Evolutionary conservation across 2,113 vertebrate genomes (phyloP).

Genomic region (Raja brachyura): DNA sequence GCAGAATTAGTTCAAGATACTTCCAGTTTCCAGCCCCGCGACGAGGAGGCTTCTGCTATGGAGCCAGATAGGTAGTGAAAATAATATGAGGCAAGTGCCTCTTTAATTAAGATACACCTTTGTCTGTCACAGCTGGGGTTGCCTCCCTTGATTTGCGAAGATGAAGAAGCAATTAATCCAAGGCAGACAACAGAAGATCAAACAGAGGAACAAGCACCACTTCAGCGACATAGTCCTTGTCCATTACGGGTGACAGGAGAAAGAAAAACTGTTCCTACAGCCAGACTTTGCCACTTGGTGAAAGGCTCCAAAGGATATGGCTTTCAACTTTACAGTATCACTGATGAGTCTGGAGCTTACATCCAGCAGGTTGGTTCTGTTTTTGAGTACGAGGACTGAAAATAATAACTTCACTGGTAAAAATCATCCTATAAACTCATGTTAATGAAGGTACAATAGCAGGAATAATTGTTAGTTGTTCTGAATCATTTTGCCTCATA

Average conservation of each 20-base stretch:
- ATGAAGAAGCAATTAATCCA: slow-evolving; percentile 32
- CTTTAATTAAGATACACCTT: neutral
- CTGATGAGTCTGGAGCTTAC: slow-evolving; percentile 49
- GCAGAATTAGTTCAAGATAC: too few relatives aligned
- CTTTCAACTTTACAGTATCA: slow-evolving; percentile 56
- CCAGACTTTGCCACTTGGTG: slow-evolving; percentile 50
- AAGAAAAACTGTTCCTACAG: slow-evolving; percentile 35
- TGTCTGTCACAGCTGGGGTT: slow-evolving; percentile 66
- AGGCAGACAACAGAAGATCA: neutral
- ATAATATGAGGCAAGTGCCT: neutral
- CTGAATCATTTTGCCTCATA: neutral
- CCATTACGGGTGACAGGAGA: neutral
- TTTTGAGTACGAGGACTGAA: neutral
- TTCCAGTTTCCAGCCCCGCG: too few relatives aligned
- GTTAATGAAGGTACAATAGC: neutral
- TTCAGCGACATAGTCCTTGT: neutral
- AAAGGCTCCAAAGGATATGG: slow-evolving; percentile 54
- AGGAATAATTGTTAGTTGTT: neutral
- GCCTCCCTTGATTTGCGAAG: slow-evolving; percentile 71
- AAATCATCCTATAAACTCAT: neutral
- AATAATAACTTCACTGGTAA: neutral
- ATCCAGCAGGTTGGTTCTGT: slow-evolving; percentile 57
- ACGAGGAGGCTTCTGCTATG: too few relatives aligned
- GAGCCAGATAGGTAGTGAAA: neutral
- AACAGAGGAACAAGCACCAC: slow-evolving; percentile 2